phyloP scores from a whole-genome alignment of 1,140 invertebrate genomes.

The Acarapis woodi region DNA sequence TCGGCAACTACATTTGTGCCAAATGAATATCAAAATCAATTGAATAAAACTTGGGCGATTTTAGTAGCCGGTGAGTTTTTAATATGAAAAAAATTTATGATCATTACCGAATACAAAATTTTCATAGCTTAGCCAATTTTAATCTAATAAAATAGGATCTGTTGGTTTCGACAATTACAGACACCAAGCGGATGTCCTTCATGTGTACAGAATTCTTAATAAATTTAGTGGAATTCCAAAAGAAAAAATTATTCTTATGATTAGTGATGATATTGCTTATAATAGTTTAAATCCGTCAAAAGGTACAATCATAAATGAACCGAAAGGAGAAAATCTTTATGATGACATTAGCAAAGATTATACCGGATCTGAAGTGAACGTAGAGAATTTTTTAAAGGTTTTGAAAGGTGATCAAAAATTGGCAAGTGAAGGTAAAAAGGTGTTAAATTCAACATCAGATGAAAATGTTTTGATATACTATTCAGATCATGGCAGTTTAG shows the following conservation, averaged over 20 bases:
- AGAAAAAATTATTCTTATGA: constrained; percentile 29
- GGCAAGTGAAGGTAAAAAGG: constrained; percentile 11
- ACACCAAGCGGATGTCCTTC: constrained; percentile 31
- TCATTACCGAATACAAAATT: too few relatives aligned
- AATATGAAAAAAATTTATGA: too few relatives aligned
- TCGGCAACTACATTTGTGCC: too few relatives aligned
- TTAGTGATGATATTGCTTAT: constrained; percentile 31
- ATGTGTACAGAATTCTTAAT: constrained; percentile 29
- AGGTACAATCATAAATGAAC: constrained; percentile 28
- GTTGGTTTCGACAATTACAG: constrained; percentile 27
- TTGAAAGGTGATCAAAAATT: constrained; percentile 21
- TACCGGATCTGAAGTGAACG: constrained; percentile 15
- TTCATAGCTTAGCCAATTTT: constrained; percentile 31
- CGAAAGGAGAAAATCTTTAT: constrained; percentile 28
- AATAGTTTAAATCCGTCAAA: constrained; percentile 24
- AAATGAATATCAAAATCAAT: too few relatives aligned
- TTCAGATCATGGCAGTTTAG: constrained; percentile 31
- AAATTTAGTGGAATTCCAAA: constrained; percentile 26
- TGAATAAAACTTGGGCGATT: too few relatives aligned
- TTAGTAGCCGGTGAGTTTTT: too few relatives aligned
- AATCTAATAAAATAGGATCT: constrained; percentile 29
- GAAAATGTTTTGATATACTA: constrained; percentile 33
- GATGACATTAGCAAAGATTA: constrained; percentile 27
- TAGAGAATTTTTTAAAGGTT: constrained; percentile 27
- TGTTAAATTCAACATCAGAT: constrained; percentile 24